phyloP scores from a whole-genome alignment of 2,797 vertebrate species.

The Hypotaenidia philippensis region DNA sequence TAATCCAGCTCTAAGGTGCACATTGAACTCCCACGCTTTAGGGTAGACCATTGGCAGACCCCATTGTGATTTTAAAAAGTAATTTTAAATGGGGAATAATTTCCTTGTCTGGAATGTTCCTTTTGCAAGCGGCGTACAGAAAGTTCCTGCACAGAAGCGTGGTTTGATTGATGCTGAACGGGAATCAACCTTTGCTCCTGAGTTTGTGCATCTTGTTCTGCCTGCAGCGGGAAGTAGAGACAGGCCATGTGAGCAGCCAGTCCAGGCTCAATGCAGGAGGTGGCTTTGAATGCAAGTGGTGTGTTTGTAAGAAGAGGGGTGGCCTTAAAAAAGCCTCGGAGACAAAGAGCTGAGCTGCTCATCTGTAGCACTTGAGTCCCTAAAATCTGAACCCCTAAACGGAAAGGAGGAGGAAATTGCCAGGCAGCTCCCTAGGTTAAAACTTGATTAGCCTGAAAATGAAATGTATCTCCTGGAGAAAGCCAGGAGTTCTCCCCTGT shows the following conservation, averaged over 20 bases:
- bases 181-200: neutral
- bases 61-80: accelerated
- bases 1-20: too few species aligned
- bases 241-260: neutral
- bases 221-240: neutral
- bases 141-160: neutral
- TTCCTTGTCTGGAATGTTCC: neutral
- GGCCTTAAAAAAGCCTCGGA: neutral
- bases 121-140: neutral
- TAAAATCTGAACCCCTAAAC: neutral
- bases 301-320: neutral
- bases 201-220: neutral
- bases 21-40: accelerated
- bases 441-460: neutral
- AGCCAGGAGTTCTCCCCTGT: neutral
- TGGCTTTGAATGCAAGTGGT: neutral
- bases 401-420: neutral
- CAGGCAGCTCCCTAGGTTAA: neutral
- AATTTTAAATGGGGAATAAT: neutral
- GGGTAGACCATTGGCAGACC: neutral
- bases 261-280: neutral
- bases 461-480: neutral
- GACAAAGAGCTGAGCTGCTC: neutral
- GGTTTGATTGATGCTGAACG: neutral
- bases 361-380: neutral